These are phyloP conservation scores for Leptopilina boulardi DNA, from an alignment of 1,140 invertebrate genomes.

Conservation along the genomic window DNA sequence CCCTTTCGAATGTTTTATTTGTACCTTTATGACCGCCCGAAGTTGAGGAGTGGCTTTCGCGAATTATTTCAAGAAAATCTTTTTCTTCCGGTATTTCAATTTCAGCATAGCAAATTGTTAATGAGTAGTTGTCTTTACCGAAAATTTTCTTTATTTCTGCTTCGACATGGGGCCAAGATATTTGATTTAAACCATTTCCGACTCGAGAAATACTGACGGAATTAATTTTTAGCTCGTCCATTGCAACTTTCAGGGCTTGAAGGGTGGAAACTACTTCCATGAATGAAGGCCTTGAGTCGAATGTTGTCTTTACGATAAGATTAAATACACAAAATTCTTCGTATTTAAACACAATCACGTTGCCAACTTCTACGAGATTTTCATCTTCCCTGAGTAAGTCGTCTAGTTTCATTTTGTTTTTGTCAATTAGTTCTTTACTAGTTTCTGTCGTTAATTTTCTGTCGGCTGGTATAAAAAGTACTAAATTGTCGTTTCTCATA, in stretches of 20 bases:
- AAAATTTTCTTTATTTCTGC: not conserved
- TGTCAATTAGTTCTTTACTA: not conserved
- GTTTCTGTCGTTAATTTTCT: not conserved
- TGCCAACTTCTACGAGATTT: not conserved
- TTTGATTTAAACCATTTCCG: not conserved
- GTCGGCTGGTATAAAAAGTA: not conserved
- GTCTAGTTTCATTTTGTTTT: not conserved
- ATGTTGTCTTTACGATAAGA: no score
- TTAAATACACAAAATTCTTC: no score
- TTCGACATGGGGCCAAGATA: not conserved
- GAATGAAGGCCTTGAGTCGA: no score
- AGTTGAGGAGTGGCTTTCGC: conserved; percentile 35
- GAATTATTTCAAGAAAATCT: conserved; percentile 5
- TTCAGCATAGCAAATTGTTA: not conserved
- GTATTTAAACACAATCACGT: not conserved
- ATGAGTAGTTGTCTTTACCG: not conserved
- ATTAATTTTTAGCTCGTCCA: no score
- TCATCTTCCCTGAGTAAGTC: not conserved
- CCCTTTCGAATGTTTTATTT: conserved; percentile 42
- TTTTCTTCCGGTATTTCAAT: not conserved
- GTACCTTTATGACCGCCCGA: conserved; percentile 46
- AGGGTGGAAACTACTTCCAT: no score
- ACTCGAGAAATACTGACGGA: no score
- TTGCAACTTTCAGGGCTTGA: no score
- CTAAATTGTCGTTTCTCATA: not conserved